Evolutionary conservation across 1,140 invertebrate species (phyloP), one percentile per base, ranked within the genome.

Genomic region (Drosophila pachea): DNA sequence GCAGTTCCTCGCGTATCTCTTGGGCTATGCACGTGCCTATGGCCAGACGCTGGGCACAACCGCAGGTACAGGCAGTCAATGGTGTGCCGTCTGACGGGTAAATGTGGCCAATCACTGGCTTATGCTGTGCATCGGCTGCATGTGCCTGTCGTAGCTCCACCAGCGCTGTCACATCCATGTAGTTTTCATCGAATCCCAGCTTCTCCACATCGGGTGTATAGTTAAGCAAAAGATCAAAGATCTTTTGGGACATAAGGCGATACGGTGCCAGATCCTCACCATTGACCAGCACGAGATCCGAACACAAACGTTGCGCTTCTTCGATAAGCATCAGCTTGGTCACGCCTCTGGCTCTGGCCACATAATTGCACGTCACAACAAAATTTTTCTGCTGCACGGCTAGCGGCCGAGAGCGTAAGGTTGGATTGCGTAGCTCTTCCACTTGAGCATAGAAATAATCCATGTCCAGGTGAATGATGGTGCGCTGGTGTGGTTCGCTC

Each of bases 361-460:
- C 89, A 87, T 96, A 95, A 89, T 96, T 96, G 87, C 93, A 94
- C 7, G 95, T 95, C 31, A 95, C 94, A 32, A 96, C 92, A 58
- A 94, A 91, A 79, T 93, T 94, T 84, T 95, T 95, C 89, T 96
- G 95, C 87, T 95, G 93, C 5, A 96, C 92, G 32, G 94, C 95
- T 38, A 96, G 88, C 1, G 95, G 94, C 73, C 92, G 92, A 16
- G 90, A 89, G 43, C 91, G 90, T 11, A 94, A 87, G 72, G 92
- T 90, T 1, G 94, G 94, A 87, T 94, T 92, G 64, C 91, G 91
- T 32, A 94, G 76, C 91, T 93, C 94, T 90, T 96, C 95, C 64
- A 95, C 94, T 91, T 96, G 95, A 54, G 95, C 95, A 89, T 96
- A 96, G 89, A 95, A 96, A 86, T 94, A 95, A 78, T 95, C 94